Base-by-base conservation (phyloP, 2,888 invertebrate species). In the Eristalinus sepulchralis region DNA sequence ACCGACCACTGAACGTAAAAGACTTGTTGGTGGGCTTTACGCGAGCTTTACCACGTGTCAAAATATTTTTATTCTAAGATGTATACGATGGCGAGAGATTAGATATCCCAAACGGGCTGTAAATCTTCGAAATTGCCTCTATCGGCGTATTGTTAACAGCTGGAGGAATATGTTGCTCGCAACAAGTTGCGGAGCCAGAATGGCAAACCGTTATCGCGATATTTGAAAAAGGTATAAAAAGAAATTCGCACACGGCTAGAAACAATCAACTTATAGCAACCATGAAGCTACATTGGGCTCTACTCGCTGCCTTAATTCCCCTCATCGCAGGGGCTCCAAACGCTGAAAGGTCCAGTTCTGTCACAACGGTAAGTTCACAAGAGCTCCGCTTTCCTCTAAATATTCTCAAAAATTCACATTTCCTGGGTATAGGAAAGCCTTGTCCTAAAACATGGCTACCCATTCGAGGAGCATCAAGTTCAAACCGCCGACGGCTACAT, bases 381-480 rank as follows among this genome's bases (percentile, higher is more conserved):
- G n/a, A 39, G n/a, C 39, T 17, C 8, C 8, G n/a, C 47, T 17
- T 17, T 17, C 47, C 47, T 17, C 1, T 6, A 9, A n/a, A 8
- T 17, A 17, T 47, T 53, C 81, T 33, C 88, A 11, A 88, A 88
- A 20, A 34, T 8, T 62, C 2, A 8, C 17, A n/a, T 27, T 62
- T 34, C n/a, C 3, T 66, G 0, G 33, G 22, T 24, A 22, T 64
- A 71, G 91, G 27, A 55, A 73, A 39, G 22, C 17, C 11, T 86
- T 8, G 78, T 86, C 0, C 13, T 39, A 13, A 39, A 55, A 9
- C 63, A 88, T 59, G 88, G 91, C 0, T 91, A 91, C 76, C 88
- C 88, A 0, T 86, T 90, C 22, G 96, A 91, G 57, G 90, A 89
- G 11, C 96, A 97, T 89, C 92, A 93, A 0, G 94, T 96, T 0